Base-by-base conservation (phyloP, 2,797 vertebrate species). In the Semaprochilodus insignis region DNA sequence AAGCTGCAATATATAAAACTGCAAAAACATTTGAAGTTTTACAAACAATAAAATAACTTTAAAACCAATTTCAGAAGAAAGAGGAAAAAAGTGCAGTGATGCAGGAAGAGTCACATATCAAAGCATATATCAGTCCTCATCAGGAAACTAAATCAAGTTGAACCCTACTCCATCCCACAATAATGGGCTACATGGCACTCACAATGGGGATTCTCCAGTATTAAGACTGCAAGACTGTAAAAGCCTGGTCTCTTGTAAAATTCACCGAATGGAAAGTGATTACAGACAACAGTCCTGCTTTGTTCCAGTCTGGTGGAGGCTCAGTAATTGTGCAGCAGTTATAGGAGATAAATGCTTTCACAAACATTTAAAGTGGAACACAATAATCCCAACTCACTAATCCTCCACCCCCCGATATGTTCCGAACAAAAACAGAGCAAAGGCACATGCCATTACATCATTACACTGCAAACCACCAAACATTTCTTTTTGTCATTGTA, bases 261-360 rank as follows among this genome's bases (percentile, higher is more conserved):
- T 40, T 23, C 67, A 15, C 21, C 40, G 65, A 67, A 44, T 10
- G 13, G 36, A 19, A 21, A 25, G 40, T 23, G n/a, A 70, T 51
- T 44, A 44, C 13, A 70, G 15, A 62, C 60, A 63, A 62, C 60
- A 63, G 60, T 31, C 1, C 63, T 66, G 73, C 44, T 60, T 74
- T 16, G 79, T 81, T 73, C 51, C 57, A 48, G 60, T 81, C 62
- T 77, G 83, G 57, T 77, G 78, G 17, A 71, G 48, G 11, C 72
- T 8, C 44, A 72, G 74, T 34, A 81, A 77, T 17, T 72, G 60
- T n/a, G 62, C 54, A 67, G 67, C n/a, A 60, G 16, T 51, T 54
- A 67, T 27, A 40, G 59, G 69, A 73, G 65, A 65, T 66, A 11
- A 11, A 34, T 2, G 60, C 23, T 63, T 31, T 51, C 10, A 51